These are phyloP conservation scores for Hydriomena furcata DNA, from an alignment of 2,888 invertebrate species.

Conservation along the genomic window DNA sequence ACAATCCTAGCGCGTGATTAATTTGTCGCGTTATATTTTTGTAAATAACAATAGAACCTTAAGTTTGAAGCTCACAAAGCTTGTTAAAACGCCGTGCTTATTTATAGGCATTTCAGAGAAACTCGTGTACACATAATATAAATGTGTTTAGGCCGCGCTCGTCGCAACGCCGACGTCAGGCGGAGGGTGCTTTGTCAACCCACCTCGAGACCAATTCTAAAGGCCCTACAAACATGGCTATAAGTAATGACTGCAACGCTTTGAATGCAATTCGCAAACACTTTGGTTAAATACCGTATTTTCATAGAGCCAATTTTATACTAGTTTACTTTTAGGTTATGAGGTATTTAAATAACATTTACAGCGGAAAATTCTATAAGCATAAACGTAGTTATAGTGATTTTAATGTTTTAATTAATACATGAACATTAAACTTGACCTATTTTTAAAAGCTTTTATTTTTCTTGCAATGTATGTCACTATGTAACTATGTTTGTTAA, in stretches of 20 bases:
- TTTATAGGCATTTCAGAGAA: constrained; percentile 4
- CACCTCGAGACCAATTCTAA: constrained; percentile 32
- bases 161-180: constrained; percentile 46
- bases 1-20: too few species aligned
- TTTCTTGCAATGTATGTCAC: too few species aligned
- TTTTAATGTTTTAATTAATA: too few species aligned
- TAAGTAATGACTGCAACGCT: constrained; percentile 23
- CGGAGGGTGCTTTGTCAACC: constrained; percentile 70
- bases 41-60: too few species aligned
- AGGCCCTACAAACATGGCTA: constrained; percentile 13
- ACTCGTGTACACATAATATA: constrained; percentile 6
- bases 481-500: too few species aligned
- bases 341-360: too few species aligned
- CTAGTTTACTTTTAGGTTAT: background rate
- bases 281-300: constrained; percentile 5
- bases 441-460: too few species aligned
- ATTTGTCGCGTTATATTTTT: too few species aligned
- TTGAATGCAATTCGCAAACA: constrained; percentile 17
- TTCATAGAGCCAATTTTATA: constrained; percentile 14
- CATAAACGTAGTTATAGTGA: too few species aligned
- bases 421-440: too few species aligned
- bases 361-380: background rate
- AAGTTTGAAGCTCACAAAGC: background rate
- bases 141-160: constrained; percentile 25
- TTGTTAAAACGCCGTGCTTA: background rate